phyloP scores from a whole-genome alignment of 2,888 invertebrate genomes.

The Vandiemenella viatica region DNA sequence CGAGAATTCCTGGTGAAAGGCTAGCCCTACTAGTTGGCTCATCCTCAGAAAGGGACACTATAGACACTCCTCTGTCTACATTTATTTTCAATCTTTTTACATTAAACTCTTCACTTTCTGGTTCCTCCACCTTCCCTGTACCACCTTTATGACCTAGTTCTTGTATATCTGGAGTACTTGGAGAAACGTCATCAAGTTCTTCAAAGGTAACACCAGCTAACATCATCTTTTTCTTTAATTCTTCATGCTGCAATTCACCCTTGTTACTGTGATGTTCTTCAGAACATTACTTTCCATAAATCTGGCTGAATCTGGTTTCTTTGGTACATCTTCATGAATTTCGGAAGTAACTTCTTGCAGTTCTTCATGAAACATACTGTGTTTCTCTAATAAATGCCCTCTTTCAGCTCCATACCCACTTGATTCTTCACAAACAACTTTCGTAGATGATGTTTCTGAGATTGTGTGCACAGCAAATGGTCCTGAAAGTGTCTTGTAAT shows the following conservation, averaged over 20 bases:
- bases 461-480: slow-evolving; percentile 49
- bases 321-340: slow-evolving; percentile 1
- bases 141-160: slow-evolving; percentile 1
- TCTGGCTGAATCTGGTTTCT: slow-evolving; percentile 30
- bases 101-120: slow-evolving; percentile 25
- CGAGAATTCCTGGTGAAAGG: slow-evolving; percentile 7
- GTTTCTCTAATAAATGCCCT: slow-evolving; percentile 20
- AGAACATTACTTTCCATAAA: slow-evolving; percentile 42
- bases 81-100: slow-evolving; percentile 15
- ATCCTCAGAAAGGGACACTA: slow-evolving; percentile 49
- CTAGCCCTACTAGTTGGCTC: slow-evolving; percentile 24
- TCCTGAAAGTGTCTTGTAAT: slow-evolving; percentile 36
- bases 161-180: slow-evolving; percentile 1
- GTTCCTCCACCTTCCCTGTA: slow-evolving; percentile 35
- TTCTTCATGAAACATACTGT: not conserved
- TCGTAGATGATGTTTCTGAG: slow-evolving; percentile 46
- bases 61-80: slow-evolving; percentile 42
- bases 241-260: too few relatives aligned
- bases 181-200: slow-evolving; percentile 6
- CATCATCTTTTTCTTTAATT: too few relatives aligned
- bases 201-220: slow-evolving; percentile 7
- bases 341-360: not conserved
- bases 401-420: not conserved
- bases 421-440: slow-evolving; percentile 39
- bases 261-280: too few relatives aligned